These are phyloP conservation scores for Eremobia ochroleuca DNA, from an alignment of 2,888 invertebrate genomes.

Conservation along the genomic window DNA sequence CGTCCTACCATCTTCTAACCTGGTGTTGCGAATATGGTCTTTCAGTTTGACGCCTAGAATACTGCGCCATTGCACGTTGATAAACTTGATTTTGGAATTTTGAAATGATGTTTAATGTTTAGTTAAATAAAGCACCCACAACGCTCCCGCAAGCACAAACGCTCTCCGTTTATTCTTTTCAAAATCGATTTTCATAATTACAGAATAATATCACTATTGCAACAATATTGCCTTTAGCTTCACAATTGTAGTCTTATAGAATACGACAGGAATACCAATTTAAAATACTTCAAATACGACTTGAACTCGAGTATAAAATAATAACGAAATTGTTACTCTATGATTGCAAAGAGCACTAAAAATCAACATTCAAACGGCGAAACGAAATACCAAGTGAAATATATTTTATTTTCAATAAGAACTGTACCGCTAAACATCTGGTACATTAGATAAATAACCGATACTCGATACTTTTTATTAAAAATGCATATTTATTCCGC, in stretches of 20 bases:
- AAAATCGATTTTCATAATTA: background rate
- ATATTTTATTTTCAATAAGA: constrained; percentile 40
- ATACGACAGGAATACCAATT: background rate
- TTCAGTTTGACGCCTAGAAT: too few relatives aligned
- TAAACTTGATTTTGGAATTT: too few relatives aligned
- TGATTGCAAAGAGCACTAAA: constrained; percentile 1
- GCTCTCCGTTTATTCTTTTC: too few relatives aligned
- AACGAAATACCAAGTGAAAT: constrained; percentile 29
- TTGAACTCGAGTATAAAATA: constrained; percentile 8
- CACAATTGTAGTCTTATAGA: background rate
- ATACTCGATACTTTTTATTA: constrained; percentile 30
- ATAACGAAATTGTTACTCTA: constrained; percentile 20
- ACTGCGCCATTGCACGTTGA: too few relatives aligned
- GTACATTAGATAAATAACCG: constrained; percentile 22
- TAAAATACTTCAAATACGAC: background rate
- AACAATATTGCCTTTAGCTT: background rate
- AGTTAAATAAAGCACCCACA: background rate
- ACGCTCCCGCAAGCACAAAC: too few relatives aligned
- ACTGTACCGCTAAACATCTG: constrained; percentile 17
- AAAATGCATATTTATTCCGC: constrained; percentile 5
- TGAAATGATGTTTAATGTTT: too few relatives aligned
- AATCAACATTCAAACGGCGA: constrained; percentile 25
- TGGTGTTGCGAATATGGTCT: too few relatives aligned
- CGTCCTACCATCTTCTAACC: too few relatives aligned
- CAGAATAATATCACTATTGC: background rate